These are phyloP conservation scores for Rhopalosiphum padi DNA, from an alignment of 1,140 invertebrate genomes.

Conservation along the genomic window DNA sequence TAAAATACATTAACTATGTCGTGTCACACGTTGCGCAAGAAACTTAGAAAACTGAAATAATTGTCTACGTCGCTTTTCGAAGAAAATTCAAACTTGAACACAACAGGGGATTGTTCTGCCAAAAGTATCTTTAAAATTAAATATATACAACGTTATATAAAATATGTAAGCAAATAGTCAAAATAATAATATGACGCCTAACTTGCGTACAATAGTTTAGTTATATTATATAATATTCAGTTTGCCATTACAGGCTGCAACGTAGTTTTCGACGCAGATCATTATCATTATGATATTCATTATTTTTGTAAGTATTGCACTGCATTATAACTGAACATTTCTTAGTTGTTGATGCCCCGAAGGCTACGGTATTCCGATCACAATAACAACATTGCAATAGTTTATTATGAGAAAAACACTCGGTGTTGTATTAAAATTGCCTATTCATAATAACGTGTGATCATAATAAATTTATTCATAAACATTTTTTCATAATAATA, in stretches of 20 bases:
- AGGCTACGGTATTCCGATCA: neutral
- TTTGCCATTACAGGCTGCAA: neutral
- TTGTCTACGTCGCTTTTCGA: neutral
- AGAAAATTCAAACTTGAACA: slow-evolving; percentile 17
- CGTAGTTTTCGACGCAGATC: neutral
- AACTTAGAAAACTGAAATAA: slow-evolving; percentile 2
- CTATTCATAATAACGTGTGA: neutral
- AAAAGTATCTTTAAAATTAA: neutral
- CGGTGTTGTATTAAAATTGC: neutral
- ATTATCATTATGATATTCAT: neutral
- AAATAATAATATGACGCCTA: neutral
- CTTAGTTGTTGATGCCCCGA: neutral
- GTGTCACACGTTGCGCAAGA: neutral
- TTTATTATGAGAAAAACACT: neutral
- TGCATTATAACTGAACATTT: neutral
- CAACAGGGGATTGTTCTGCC: neutral
- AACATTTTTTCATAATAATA: neutral
- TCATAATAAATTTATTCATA: neutral
- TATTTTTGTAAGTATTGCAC: neutral
- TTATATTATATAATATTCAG: neutral
- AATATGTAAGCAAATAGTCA: neutral
- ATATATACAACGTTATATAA: neutral
- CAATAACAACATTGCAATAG: neutral
- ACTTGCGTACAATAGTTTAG: neutral
- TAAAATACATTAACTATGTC: neutral